phyloP scores from a whole-genome alignment of 1,140 invertebrate species.

The Tenebrio molitor region DNA sequence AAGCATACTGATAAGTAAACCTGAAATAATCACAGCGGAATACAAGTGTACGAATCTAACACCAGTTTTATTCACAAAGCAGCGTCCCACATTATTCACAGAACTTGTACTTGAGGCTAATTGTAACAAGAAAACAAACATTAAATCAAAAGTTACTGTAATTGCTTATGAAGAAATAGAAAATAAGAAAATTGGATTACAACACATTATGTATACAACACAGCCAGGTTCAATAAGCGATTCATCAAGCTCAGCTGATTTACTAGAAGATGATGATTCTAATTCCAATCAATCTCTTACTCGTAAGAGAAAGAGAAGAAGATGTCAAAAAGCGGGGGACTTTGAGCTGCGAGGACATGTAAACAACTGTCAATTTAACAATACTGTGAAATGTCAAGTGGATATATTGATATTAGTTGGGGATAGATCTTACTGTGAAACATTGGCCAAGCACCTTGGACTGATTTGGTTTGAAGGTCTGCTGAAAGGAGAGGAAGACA shows the following conservation, averaged over 20 bases:
- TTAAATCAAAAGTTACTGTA: conserved; percentile 2
- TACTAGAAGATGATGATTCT: conserved; percentile 15
- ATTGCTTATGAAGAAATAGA: conserved; percentile 18
- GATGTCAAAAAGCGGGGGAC: conserved; percentile 9
- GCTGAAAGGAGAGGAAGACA: conserved; percentile 14
- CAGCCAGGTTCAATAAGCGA: conserved; percentile 22
- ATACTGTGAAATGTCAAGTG: background rate
- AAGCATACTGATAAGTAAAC: background rate
- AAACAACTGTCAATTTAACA: conserved; percentile 16
- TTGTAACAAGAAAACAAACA: conserved; percentile 14
- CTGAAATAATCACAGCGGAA: conserved; percentile 8
- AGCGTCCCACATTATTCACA: background rate
- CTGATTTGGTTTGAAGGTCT: conserved; percentile 6
- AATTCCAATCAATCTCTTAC: background rate
- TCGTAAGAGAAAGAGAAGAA: conserved; percentile 22
- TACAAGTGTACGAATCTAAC: conserved; percentile 5
- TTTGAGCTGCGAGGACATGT: background rate
- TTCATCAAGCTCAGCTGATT: conserved; percentile 29
- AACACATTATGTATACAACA: conserved; percentile 27
- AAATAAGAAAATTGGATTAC: conserved; percentile 9
- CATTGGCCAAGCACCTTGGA: conserved; percentile 9
- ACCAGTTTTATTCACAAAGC: conserved; percentile 7
- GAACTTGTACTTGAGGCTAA: conserved; percentile 10
- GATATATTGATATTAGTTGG: background rate
- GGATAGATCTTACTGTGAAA: conserved; percentile 13